Evolutionary conservation across 2,888 invertebrate species (phyloP).

Genomic region (Psylliodes chrysocephalus): DNA sequence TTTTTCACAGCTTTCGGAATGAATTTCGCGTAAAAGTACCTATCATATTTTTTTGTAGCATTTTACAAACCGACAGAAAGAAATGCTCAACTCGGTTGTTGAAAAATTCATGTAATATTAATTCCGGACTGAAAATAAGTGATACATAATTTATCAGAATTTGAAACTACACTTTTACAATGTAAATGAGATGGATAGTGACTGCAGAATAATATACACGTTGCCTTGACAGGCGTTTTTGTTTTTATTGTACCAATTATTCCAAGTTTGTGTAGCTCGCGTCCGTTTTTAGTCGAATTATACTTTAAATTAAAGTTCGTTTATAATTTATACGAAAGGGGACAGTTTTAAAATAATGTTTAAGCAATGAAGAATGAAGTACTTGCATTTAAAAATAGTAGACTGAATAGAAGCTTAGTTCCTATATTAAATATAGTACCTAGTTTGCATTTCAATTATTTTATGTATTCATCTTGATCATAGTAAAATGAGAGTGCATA

Average conservation of each 20-base stretch:
- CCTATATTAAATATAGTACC: no score
- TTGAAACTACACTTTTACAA: slow-evolving; percentile 11
- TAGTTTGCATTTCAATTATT: no score
- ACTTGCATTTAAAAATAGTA: no score
- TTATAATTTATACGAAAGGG: neutral
- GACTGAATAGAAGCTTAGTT: no score
- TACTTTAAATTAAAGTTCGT: neutral
- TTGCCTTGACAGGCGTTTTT: slow-evolving; percentile 3
- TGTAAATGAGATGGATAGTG: slow-evolving; percentile 8
- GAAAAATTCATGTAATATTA: slow-evolving; percentile 15
- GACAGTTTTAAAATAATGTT: no score
- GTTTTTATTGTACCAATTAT: slow-evolving; percentile 9
- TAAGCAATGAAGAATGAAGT: no score
- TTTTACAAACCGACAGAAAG: neutral
- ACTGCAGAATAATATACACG: neutral
- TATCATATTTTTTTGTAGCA: neutral
- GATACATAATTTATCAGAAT: slow-evolving; percentile 15
- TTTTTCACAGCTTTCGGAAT: no score
- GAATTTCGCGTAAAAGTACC: no score
- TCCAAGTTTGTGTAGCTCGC: neutral
- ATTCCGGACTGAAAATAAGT: slow-evolving; percentile 11
- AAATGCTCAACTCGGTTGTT: neutral
- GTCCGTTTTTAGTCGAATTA: neutral
- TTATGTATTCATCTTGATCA: no score
- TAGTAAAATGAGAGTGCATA: no score